Base-by-base conservation (phyloP, 2,888 invertebrate genomes). In the Nymphalis c-album region DNA sequence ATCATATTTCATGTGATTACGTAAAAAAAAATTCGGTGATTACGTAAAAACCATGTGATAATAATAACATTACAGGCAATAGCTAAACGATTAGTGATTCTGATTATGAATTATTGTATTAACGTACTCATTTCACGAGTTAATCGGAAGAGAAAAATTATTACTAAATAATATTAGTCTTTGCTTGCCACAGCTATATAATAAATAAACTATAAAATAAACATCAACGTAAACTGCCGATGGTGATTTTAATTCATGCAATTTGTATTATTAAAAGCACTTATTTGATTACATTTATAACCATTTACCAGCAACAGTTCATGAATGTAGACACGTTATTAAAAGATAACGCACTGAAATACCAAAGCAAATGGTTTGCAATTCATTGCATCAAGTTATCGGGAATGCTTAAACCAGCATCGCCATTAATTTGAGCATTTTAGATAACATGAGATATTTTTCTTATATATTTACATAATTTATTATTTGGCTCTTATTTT, bases 351-450 rank as follows among this genome's bases (percentile, higher is more conserved):
- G 50, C 46, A 58, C 35, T 59, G 20, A 59, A 59, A 45, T 58
- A 45, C 48, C 40, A 35, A 22, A 22, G 51, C 26, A 58, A 64
- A 61, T 60, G 57, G 35, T 35, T 59, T 64, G 40, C 58, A 59
- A 62, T 26, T 57, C 20, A 65, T 59, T 40, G 68, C 22, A 64
- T 26, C 35, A n/a, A 53, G 20, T 63, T 62, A 64, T 69, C 40
- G 46, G 58, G 59, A 70, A 64, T 64, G 64, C 59, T 60, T 58
- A 67, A 68, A 22, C 59, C 35, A 60, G 57, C 67, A 69, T 65
- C 45, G 68, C 64, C 59, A 71, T 70, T 55, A 64, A 66, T 51
- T 63, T 48, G 58, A 60, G 13, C 48, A 64, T 60, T 63, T 45
- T 22, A 61, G 68, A 60, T 63, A 70, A 59, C 53, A 53, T 22